Base-by-base conservation (phyloP, 2,113 vertebrate species). In the Stegastes partitus region DNA sequence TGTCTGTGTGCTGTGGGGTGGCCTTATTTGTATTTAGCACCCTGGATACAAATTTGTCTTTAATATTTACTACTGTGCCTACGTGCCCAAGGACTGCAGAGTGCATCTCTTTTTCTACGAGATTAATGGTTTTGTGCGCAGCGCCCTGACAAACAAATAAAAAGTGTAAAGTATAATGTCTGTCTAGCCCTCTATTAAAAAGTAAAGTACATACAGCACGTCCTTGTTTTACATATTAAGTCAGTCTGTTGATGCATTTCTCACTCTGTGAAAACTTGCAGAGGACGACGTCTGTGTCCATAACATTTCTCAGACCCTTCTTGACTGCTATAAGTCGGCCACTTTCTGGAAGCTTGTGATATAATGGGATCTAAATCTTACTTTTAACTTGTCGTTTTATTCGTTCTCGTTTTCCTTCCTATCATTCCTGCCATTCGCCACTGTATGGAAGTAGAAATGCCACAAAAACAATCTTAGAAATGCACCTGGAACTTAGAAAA, bases 381-480 rank as follows among this genome's bases (percentile, higher is more conserved):
- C 47, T 26, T 71, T 76, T 21, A 78, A 31, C 47, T 44, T 64
- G n/a, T 28, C 61, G 26, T 42, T 16, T 44, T 70, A 53, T 56
- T 49, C 18, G 10, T 55, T 22, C 22, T 11, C 28, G 31, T 18
- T 51, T 6, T 31, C 34, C 61, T 25, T 42, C 21, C 12, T 18
- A 49, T 65, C 21, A 37, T 56, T 61, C 15, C 64, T 76, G 10
- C 31, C 54, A 31, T 23, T 64, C 7, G 39, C 51, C 26, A 67
- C 18, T n/a, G 4, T 66, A 58, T 4, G 18, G 4, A 51, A 68
- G 67, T 6, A 66, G 64, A 77, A 83, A 81, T 64, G 21, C 39
- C 19, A 68, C 12, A 64, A 74, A 75, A 80, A 81, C 45, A 49
- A 75, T 80, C 56, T 66, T 31, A 31, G 15, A 65, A 65, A 72